Evolutionary conservation across 2,888 invertebrate species (phyloP), one percentile per base, ranked within the genome.

Genomic region (Zelleria hepariella): DNA sequence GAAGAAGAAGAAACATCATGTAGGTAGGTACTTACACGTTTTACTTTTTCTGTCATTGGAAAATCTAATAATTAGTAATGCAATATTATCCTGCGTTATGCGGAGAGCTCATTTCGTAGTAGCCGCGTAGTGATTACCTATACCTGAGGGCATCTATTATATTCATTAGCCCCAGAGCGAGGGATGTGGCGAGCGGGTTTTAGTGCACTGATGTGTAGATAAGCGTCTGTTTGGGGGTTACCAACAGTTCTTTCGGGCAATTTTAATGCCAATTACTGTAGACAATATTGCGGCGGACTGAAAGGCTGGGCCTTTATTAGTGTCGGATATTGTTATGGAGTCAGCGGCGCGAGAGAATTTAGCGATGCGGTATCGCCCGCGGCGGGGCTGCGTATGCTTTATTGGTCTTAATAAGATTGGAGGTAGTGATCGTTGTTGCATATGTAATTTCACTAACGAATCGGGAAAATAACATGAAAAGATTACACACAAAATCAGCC

Each of bases 261-360:
- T 80, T 78, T 81, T 80, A 81, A 82, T 86, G 85, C 87, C 86
- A 88, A 88, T 88, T 88, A 88, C 79, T 77, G 73, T 73, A 78
- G 77, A 82, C 85, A 86, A 82, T 85, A 82, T 83, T 81, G 77
- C 72, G 74, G 65, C 69, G 68, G 70, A 72, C 65, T 77, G 78
- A 80, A 85, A 81, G 83, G 84, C 84, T 82, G 81, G 78, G 74
- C 77, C 72, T 82, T 82, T 86, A 87, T 87, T 85, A 85, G 74
- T 80, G 82, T 80, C 82, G 74, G 82, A 84, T 85, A 84, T 86
- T 86, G 86, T 87, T 86, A 78, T 74, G 73, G 68, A 75, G 65
- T 68, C 79, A 72, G 66, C 77, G 74, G 75, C 67, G 78, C 73
- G 18, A 25, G 25, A 20, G 58, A 47, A 47, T 26, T 57, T 47